phyloP scores from a whole-genome alignment of 2,888 invertebrate genomes.

The Abrostola triplasia region DNA sequence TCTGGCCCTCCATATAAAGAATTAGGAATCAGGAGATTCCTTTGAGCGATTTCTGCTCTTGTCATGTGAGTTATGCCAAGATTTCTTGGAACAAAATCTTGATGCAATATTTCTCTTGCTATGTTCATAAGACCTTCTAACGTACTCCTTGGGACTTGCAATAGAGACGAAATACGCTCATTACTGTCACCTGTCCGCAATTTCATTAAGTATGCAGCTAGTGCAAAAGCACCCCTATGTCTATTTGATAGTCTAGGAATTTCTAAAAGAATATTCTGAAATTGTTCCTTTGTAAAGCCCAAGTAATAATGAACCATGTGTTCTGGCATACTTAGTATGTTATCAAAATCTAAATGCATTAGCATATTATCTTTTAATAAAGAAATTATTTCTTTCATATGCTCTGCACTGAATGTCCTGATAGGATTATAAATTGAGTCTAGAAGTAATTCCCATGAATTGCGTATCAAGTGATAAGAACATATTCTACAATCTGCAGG shows the following conservation, averaged over 20 bases:
- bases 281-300: too few relatives aligned
- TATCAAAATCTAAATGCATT: too few relatives aligned
- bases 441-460: too few relatives aligned
- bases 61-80: background rate
- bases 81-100: background rate
- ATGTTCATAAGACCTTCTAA: slow-evolving; percentile 17
- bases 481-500: too few relatives aligned
- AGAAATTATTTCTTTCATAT: too few relatives aligned
- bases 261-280: too few relatives aligned
- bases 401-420: too few relatives aligned
- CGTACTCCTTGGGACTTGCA: slow-evolving; percentile 22
- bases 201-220: slow-evolving; percentile 5
- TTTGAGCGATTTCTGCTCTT: background rate
- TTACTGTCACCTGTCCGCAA: slow-evolving; percentile 21
- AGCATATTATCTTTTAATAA: too few relatives aligned
- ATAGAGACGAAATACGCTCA: slow-evolving; percentile 16
- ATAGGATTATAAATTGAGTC: too few relatives aligned
- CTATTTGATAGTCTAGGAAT: background rate
- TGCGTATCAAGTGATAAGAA: too few relatives aligned
- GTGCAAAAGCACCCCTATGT: background rate
- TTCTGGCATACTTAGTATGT: too few relatives aligned
- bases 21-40: background rate
- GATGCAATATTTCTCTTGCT: slow-evolving; percentile 14
- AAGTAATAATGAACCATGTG: too few relatives aligned
- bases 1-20: background rate